Base-by-base conservation (phyloP, 2,797 vertebrate genomes). In the Crocodylus rhombifer region DNA sequence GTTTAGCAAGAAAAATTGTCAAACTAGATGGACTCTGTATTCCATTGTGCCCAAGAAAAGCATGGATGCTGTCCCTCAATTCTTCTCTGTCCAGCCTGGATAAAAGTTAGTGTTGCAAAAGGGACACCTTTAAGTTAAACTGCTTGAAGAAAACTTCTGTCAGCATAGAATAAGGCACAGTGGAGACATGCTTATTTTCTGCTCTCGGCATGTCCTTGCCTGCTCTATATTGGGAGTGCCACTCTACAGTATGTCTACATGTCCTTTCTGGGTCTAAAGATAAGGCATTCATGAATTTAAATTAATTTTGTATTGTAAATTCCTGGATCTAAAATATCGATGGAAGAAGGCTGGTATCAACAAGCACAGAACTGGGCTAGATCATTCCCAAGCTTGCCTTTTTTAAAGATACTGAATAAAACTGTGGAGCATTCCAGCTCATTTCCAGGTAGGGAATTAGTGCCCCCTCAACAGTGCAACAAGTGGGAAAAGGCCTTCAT, bases 1-100 rank as follows among this genome's bases (percentile, higher is more conserved):
- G 73, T 61, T 92, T 94, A 57, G 89, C 84, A 94, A 92, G 8
- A 77, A 89, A 89, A 94, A 87, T 33, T 20, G 58, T 91, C 56
- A 82, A 86, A 14, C 7, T 63, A 6, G 62, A 67, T 74, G 61
- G 60, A 77, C 25, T 83, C 57, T 20, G 12, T 71, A 89, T 73
- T 82, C 61, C 21, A 56, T 57, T 65, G 20, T 79, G 75, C 55
- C 26, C 42, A 82, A 18, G 63, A 21, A 76, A 84, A 61, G 23
- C n/a, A 62, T 28, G 1, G 36, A 8, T 3, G 23, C 14, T 51
- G 36, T 7, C 36, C 11, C 14, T 25, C 51, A 65, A 1, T 9
- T 76, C 55, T 30, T 30, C 7, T 87, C 82, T 64, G 20, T 60
- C 36, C 36, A 51, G 25, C 42, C 36, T 42, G 26, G 69, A 61